phyloP scores from a whole-genome alignment of 2,113 vertebrate genomes.

The Machaerirhynchus nigripectus region DNA sequence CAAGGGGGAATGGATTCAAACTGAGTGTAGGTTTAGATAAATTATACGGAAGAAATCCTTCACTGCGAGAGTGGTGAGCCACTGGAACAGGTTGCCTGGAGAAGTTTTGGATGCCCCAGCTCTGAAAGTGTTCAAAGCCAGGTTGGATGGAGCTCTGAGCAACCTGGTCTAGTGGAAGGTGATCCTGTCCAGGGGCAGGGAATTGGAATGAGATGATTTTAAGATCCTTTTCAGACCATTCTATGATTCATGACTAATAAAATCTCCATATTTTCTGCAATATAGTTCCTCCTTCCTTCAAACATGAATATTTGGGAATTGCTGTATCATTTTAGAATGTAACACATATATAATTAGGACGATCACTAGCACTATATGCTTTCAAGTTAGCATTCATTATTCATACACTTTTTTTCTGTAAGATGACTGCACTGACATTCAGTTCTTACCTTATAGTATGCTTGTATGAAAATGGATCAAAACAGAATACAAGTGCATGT shows the following conservation, averaged over 20 bases:
- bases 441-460: background rate
- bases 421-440: background rate
- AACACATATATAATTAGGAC: background rate
- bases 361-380: background rate
- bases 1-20: background rate
- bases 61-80: background rate
- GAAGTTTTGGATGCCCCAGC: background rate
- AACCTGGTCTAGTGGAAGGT: background rate
- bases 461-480: background rate
- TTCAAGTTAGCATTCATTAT: background rate
- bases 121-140: background rate
- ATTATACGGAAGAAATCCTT: background rate
- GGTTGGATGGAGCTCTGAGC: background rate
- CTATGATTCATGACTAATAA: background rate
- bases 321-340: background rate
- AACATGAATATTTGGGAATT: background rate
- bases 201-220: background rate
- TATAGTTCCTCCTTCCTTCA: background rate
- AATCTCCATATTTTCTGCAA: background rate
- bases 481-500: background rate
- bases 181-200: too few species aligned
- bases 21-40: background rate
- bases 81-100: background rate
- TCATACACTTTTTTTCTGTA: background rate
- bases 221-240: background rate